Evolutionary conservation across 1,140 invertebrate species (phyloP), one percentile per base, ranked within the genome.

Genomic region (Meteorus sp.): DNA sequence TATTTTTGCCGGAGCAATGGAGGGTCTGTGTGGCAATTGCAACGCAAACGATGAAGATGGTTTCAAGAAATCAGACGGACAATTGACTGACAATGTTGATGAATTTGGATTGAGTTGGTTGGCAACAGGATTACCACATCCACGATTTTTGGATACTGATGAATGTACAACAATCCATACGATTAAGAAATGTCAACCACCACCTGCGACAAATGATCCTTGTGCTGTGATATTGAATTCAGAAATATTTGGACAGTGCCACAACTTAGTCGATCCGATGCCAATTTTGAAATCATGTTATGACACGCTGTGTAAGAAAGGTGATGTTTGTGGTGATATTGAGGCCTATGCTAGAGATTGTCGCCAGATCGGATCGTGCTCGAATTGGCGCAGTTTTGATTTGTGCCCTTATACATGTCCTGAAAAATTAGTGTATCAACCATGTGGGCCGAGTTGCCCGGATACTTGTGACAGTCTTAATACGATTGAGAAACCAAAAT

Each of bases 21-120:
- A 92, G 75, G 92, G 91, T 33, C 73, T 93, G 0, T 93, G 91
- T 71, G 91, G 91, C 48, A 83, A 87, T 61, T 93, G 91, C 69
- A 89, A 91, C 62, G 81, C 82, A 8, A 82, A 89, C 67, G 71
- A 80, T 8, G 75, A 83, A 0, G 85, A 88, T 66, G 88, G 91
- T 67, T 67, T 89, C 19, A 81, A 75, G n/a, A 53, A 55, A 23
- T 33, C 8, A 6, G 44, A 50, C 39, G 59, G 60, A n/a, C 33
- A 74, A 61, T 19, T 68, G 0, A 65, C 65, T 0, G 37, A 68
- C 0, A 47, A 71, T 44, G 64, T 76, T 1, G 66, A 84, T 25
- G 81, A 85, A 35, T 86, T 88, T 65, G 85, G 83, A 0, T 71
- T 81, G 39, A 85, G 83, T 55, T 90, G 87, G 87, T 66, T 86